Evolutionary conservation across 2,888 invertebrate genomes (phyloP), one percentile per base, ranked within the genome.

Genomic region (Coelopa pilipes): DNA sequence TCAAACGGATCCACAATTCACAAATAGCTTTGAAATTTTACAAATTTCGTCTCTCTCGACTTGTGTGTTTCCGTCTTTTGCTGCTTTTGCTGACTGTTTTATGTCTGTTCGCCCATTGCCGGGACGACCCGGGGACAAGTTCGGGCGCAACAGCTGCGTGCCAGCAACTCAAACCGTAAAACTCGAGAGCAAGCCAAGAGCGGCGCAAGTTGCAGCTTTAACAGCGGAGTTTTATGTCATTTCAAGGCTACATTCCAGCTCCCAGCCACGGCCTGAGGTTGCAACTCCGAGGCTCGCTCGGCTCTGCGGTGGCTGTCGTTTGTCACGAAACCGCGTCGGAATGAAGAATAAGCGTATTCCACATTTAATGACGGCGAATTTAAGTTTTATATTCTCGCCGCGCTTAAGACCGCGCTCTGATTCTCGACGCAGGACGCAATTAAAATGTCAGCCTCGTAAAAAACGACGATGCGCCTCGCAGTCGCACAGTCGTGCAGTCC

Each of bases 401-500:
- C 34, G 50, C 68, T 70, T 72, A 53, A 60, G 65, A 70, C 34
- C 69, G 72, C 67, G 70, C 77, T 70, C 74, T 75, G 78, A 80
- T 78, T 76, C 70, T 62, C 72, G 72, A 77, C 74, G 76, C 78
- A 76, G 75, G 78, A 79, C 74, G 78, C 80, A 80, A 80, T 80
- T 79, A 80, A 78, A 78, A 78, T 78, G 77, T 79, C 79, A 78
- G 75, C 71, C 76, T 79, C 73, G 73, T 76, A 77, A 78, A 79
- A 77, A 78, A 76, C 66, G 24, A 76, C 63, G 63, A 66, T 62
- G 75, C 50, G 50, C 45, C 49, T 49, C 17, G 55, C 62, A 62
- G n/a, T 15, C 15, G 53, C 55, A 24, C 12, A 60, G 68, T 53
- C 47, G 45, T 49, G 21, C 24, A 55, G n/a, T n/a, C n/a, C n/a